Conservation (phyloP, 1,140 invertebrate genomes). For the Atta colombica region DNA sequence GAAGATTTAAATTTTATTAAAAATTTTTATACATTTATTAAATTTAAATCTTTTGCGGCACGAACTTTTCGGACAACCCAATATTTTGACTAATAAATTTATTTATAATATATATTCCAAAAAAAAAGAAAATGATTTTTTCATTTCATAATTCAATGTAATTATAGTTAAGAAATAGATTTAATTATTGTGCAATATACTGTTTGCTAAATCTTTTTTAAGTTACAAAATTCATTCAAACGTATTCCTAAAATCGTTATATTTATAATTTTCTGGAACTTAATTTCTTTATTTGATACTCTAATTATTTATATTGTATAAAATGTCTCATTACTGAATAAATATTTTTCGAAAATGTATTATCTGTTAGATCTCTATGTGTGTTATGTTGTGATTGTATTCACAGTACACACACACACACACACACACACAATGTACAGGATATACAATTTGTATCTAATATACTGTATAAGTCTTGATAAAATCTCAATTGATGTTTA, state of each 20-base stretch:
- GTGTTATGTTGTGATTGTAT: background rate
- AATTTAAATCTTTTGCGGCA: too few species aligned
- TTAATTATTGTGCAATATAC: background rate
- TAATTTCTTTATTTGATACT: slow-evolving; percentile 23
- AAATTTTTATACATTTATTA: too few species aligned
- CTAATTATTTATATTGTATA: slow-evolving; percentile 34
- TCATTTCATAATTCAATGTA: background rate
- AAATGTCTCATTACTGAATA: slow-evolving; percentile 24
- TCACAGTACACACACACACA: background rate
- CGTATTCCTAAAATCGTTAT: background rate
- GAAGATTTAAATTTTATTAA: too few species aligned
- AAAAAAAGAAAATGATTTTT: background rate
- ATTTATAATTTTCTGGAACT: background rate
- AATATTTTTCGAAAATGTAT: slow-evolving; percentile 47
- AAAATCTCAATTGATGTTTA: background rate
- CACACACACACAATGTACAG: too few species aligned
- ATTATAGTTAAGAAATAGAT: background rate
- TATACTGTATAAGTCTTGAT: background rate
- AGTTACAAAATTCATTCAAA: background rate
- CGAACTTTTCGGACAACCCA: too few species aligned
- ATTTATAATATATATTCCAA: background rate
- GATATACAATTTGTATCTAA: background rate
- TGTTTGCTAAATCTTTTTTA: background rate
- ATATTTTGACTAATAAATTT: background rate
- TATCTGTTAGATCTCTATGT: background rate